Percentiles rank a stretch among this genome's conserved stretches.
Conservation (phyloP, 2,113 vertebrate species). For the Scophthalmus maximus region DNA sequence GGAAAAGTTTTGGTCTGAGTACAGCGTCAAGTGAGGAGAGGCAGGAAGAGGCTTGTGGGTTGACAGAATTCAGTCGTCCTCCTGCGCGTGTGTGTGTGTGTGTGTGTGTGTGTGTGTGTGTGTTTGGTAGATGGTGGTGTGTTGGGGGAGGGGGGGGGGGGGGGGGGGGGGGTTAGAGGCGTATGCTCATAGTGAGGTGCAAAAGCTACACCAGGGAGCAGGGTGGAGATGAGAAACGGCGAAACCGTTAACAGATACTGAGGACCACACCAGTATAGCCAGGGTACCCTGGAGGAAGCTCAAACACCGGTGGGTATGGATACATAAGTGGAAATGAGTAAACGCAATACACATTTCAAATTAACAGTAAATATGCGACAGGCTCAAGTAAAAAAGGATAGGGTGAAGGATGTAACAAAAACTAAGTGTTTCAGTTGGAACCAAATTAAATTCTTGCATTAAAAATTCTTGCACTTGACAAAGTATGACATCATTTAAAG, state of each 20-base stretch:
- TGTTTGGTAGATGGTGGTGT: too few species aligned
- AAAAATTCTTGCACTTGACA: too few species aligned
- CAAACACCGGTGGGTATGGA: constrained; percentile 1
- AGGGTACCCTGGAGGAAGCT: constrained; percentile 51
- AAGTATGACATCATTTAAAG: too few species aligned
- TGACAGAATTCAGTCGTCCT: constrained; percentile 65
- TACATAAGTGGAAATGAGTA: background rate
- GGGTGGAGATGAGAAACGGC: constrained; percentile 82
- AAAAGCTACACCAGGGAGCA: constrained; percentile 73
- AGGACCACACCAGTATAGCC: constrained; percentile 69
- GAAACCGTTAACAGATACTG: constrained; percentile 84
- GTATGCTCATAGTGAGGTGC: constrained; percentile 57
- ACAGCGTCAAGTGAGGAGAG: constrained; percentile 65
- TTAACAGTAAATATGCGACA: background rate
- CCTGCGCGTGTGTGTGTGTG: constrained; percentile 23
- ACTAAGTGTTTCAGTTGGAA: background rate
- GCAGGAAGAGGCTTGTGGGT: constrained; percentile 84
- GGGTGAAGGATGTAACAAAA: background rate
- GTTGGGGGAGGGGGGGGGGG: too few species aligned
- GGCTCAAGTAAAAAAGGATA: background rate
- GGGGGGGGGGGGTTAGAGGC: constrained; percentile 35
- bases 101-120: constrained; percentile 28
- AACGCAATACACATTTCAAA: background rate
- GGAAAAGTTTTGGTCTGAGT: constrained; percentile 72
- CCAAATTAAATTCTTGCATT: too few species aligned